phyloP scores from a whole-genome alignment of 2,113 vertebrate species.

The Phrynosoma blainvillii region DNA sequence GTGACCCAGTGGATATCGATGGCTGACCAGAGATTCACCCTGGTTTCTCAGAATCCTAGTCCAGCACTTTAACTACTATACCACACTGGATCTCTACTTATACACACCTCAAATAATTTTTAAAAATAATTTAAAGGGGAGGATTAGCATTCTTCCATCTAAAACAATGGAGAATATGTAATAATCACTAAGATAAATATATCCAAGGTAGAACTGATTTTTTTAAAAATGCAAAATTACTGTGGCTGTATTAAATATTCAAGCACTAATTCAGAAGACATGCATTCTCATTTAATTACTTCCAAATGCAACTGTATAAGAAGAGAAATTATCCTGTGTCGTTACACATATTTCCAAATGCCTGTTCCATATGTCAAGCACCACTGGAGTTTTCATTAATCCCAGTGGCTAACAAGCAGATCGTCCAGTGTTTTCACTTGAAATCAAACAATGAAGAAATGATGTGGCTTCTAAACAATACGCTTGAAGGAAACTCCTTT shows the following conservation, averaged over 20 bases:
- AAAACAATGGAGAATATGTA: not conserved
- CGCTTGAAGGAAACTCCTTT: conserved; percentile 6
- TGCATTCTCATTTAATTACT: conserved; percentile 6
- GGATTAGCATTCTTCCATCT: no score
- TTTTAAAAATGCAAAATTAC: not conserved
- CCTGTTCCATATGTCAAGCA: not conserved
- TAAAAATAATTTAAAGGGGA: not conserved
- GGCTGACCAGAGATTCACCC: no score
- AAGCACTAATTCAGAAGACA: conserved; percentile 7
- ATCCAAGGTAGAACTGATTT: conserved; percentile 10
- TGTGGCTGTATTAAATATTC: not conserved
- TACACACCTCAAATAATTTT: no score
- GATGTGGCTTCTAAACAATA: not conserved
- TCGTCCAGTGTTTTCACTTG: conserved; percentile 31
- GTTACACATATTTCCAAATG: not conserved
- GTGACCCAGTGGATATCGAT: no score
- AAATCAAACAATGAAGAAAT: conserved; percentile 45
- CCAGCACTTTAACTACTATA: no score
- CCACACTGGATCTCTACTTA: no score
- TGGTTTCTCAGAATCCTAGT: no score
- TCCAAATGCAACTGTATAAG: not conserved
- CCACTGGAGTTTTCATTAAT: not conserved
- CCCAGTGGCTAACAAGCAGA: not conserved
- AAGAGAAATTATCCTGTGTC: not conserved
- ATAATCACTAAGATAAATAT: not conserved